phyloP scores from a whole-genome alignment of 2,113 vertebrate species.

The Saguinus imperator region DNA sequence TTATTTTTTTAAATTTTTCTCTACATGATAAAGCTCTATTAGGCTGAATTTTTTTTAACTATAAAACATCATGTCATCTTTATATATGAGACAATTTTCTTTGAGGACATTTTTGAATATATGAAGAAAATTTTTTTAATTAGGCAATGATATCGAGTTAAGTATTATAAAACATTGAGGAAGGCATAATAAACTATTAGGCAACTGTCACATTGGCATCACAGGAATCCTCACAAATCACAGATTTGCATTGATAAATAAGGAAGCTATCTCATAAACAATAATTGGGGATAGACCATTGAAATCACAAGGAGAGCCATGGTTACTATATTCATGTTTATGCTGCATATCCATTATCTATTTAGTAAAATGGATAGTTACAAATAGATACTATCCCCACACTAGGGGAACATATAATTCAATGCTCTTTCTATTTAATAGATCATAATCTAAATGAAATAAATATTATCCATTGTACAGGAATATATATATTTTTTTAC shows the following conservation, averaged over 20 bases:
- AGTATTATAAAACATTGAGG: neutral
- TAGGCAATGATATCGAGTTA: neutral
- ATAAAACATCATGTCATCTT: neutral
- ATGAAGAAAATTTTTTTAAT: neutral
- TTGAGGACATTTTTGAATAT: too few species aligned
- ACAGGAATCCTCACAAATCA: neutral
- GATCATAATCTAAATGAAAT: neutral
- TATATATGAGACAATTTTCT: neutral
- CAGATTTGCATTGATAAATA: neutral
- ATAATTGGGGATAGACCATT: neutral
- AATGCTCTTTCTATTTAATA: neutral
- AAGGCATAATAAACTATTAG: neutral
- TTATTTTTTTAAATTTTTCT: neutral
- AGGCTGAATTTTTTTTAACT: neutral
- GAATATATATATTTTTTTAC: neutral
- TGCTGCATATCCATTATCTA: neutral
- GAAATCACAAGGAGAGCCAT: neutral
- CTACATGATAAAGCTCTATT: neutral
- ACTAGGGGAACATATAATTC: neutral
- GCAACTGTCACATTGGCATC: neutral
- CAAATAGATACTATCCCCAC: neutral
- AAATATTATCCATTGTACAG: neutral
- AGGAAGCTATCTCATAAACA: neutral
- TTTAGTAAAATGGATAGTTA: neutral
- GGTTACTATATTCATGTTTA: neutral